Evolutionary conservation across 2,888 invertebrate genomes (phyloP), one percentile per base, ranked within the genome.

Genomic region (Phymatocera aterrima): DNA sequence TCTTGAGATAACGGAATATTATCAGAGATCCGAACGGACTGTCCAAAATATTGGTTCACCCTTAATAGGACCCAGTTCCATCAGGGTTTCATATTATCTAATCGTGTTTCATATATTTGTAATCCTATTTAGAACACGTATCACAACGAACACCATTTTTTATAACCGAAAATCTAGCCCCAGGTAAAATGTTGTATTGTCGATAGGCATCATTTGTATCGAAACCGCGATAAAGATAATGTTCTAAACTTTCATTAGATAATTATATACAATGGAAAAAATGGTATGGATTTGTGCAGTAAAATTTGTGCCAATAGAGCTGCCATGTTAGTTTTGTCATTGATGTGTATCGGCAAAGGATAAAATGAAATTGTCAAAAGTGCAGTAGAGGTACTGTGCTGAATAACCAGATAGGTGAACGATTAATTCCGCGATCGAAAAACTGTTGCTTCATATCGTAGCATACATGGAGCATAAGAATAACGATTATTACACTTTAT

Each of bases 261-360:
- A n/a, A n/a, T n/a, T n/a, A n/a, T n/a, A n/a, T n/a, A n/a, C n/a
- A n/a, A n/a, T n/a, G n/a, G n/a, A n/a, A n/a, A n/a, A n/a, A n/a
- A n/a, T 18, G 6, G 51, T 6, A 0, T 4, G n/a, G 1, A 57
- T 61, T 18, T 37, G n/a, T 1, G 34, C 37, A 18, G 31, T 15
- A 64, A 64, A 64, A 64, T 12, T 64, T 64, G 21, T 64, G 61
- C 24, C n/a, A 37, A 64, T 37, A 57, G 4, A 18, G 61, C 37
- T n/a, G 61, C 61, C 61, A 64, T 64, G 8, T 34, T 37, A 0
- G 37, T 18, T 34, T 12, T n/a, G 34, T 15, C 31, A n/a, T 31
- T 15, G 28, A 24, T 10, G 15, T 57, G 15, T 57, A 57, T 28
- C 57, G 28, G 28, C 28, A 4, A 28, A 28, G 28, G 28, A 57